Conservation (phyloP, 2,888 invertebrate species). For the Vanessa cardui region DNA sequence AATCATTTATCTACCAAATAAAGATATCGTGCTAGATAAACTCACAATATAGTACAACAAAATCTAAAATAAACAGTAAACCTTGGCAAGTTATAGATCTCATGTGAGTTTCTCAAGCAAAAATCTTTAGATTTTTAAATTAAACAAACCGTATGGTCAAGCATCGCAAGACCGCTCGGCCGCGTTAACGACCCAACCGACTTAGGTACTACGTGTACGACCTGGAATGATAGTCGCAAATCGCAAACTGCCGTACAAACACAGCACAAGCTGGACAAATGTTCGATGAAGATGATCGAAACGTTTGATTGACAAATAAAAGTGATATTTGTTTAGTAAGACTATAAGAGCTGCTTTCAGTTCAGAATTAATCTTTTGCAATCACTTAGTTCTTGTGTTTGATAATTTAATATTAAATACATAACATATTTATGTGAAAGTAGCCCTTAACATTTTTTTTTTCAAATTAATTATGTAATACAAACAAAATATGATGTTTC, state of each 20-base stretch:
- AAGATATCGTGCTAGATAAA: conserved; percentile 34
- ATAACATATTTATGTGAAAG: conserved; percentile 16
- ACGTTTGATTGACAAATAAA: conserved; percentile 29
- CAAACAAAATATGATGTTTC: conserved; percentile 17
- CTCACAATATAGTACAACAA: conserved; percentile 30
- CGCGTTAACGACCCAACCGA: conserved; percentile 58
- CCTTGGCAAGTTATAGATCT: not conserved
- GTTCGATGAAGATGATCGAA: conserved; percentile 38
- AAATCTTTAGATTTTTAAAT: conserved; percentile 56
- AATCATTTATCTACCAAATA: conserved; percentile 30
- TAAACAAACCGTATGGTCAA: conserved; percentile 76
- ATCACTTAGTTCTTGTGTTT: not conserved
- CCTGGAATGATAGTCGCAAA: conserved; percentile 77
- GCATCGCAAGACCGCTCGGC: conserved; percentile 70
- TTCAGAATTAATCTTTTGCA: not conserved
- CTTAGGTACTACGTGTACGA: conserved; percentile 61
- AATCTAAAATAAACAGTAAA: not conserved
- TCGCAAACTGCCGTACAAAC: conserved; percentile 47
- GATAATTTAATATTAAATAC: not conserved
- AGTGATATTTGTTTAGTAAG: conserved; percentile 23
- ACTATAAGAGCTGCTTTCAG: conserved; percentile 23
- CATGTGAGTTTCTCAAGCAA: conserved; percentile 48
- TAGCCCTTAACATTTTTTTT: conserved; percentile 20
- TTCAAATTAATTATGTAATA: conserved; percentile 14
- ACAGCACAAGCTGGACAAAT: conserved; percentile 40